Evolutionary conservation across 2,888 invertebrate species (phyloP), one percentile per base, ranked within the genome.

Genomic region (Pachliopta kotzebuea): DNA sequence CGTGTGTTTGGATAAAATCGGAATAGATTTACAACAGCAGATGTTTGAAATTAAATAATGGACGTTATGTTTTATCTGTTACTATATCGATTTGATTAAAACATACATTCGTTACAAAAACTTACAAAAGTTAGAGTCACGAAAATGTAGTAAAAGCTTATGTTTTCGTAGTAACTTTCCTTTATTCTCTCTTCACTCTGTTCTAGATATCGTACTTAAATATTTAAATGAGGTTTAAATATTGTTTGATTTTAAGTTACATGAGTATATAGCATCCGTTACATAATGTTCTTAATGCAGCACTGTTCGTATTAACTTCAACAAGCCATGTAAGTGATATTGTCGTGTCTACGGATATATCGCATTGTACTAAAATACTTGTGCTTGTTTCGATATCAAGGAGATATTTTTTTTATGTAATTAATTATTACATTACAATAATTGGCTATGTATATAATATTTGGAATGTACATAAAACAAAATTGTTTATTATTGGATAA

Each of bases 281-380:
- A 61, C 23, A 21, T 56, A 56, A 61, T 26, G 14, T 45, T 17
- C 56, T 37, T 52, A 50, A 56, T 31, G 21, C 18, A 52, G 29
- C 29, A 45, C 55, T 11, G 60, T 56, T 23, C 7, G 52, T 45
- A 58, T 59, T 50, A 59, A 50, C 26, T 62, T 55, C 26, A 65
- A 62, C 61, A 66, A 66, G 65, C 65, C 65, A 62, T 66, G 65
- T 56, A 66, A 66, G 65, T 66, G 65, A 65, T 54, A 58, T 9
- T 56, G 37, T 64, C 60, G 61, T 60, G 56, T 56, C 57, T 54
- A 31, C 57, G 29, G 17, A 60, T 53, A 49, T 56, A 24, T 26
- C 52, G 56, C 37, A 56, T 21, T 55, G 60, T 64, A 56, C 56
- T 60, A 50, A 50, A 56, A 56, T 56, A 55, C 52, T 62, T 59